Evolutionary conservation across 2,888 invertebrate genomes (phyloP).

Genomic region (Drosophila sordidapex): DNA sequence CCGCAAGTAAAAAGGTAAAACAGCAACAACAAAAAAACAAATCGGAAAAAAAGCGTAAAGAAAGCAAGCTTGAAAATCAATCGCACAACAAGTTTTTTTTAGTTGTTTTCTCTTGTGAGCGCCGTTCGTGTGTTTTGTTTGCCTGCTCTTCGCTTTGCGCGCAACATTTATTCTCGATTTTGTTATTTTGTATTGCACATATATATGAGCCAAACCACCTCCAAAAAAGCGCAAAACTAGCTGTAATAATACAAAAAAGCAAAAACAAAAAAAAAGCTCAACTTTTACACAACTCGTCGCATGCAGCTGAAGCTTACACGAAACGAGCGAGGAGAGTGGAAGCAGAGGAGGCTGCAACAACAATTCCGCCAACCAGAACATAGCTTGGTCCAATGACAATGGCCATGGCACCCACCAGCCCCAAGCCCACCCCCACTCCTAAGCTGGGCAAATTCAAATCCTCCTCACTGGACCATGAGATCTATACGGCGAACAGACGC

Average conservation of each 20-base stretch:
- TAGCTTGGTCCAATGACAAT: slow-evolving; percentile 49
- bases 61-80: slow-evolving; percentile 58
- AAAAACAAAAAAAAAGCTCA: slow-evolving; percentile 65
- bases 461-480: slow-evolving; percentile 80
- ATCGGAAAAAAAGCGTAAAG: slow-evolving; percentile 41
- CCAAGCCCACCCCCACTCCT: slow-evolving; percentile 41
- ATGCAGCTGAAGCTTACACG: slow-evolving; percentile 51
- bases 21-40: slow-evolving; percentile 38
- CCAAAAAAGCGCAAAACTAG: slow-evolving; percentile 73
- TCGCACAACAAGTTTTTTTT: slow-evolving; percentile 67
- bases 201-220: slow-evolving; percentile 56
- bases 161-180: slow-evolving; percentile 59
- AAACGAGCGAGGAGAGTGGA: background rate
- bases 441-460: slow-evolving; percentile 75
- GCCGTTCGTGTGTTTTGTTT: slow-evolving; percentile 61
- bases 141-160: slow-evolving; percentile 57
- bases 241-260: slow-evolving; percentile 33
- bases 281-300: slow-evolving; percentile 65
- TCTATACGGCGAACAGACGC: slow-evolving; percentile 75
- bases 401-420: slow-evolving; percentile 58
- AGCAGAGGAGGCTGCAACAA: slow-evolving; percentile 37
- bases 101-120: slow-evolving; percentile 59
- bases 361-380: slow-evolving; percentile 14
- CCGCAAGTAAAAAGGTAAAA: slow-evolving; percentile 44
- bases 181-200: slow-evolving; percentile 71